phyloP scores from a whole-genome alignment of 2,888 invertebrate genomes.

The Gymnocheta viridis region DNA sequence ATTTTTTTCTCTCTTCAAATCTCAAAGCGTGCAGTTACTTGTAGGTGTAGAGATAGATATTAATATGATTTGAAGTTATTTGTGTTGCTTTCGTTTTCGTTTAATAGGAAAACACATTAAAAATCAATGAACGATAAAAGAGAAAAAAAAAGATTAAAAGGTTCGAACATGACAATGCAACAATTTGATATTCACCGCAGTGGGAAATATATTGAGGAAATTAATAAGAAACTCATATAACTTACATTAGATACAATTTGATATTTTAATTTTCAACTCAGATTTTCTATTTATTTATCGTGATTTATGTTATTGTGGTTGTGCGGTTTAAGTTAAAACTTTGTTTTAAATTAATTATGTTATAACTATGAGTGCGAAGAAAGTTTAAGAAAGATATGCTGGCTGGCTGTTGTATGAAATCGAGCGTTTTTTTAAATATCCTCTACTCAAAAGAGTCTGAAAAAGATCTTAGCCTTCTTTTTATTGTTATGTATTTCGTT shows the following conservation, averaged over 20 bases:
- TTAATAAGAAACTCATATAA: slow-evolving; percentile 46
- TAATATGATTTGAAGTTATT: slow-evolving; percentile 36
- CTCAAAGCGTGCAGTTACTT: slow-evolving; percentile 36
- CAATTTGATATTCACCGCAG: slow-evolving; percentile 29
- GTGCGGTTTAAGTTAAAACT: background rate
- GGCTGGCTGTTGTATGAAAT: too few species aligned
- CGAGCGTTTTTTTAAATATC: too few species aligned
- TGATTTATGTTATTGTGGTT: slow-evolving; percentile 15
- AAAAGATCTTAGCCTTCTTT: too few species aligned
- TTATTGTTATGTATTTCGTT: too few species aligned
- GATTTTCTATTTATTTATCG: background rate
- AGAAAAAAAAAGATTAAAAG: slow-evolving; percentile 31
- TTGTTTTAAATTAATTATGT: slow-evolving; percentile 1
- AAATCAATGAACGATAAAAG: background rate
- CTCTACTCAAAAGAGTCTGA: too few species aligned
- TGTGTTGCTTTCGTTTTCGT: slow-evolving; percentile 11
- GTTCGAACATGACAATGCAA: slow-evolving; percentile 55
- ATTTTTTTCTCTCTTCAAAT: slow-evolving; percentile 20
- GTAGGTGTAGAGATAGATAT: slow-evolving; percentile 60
- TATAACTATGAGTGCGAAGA: background rate
- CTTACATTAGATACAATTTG: slow-evolving; percentile 15
- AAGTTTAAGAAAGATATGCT: too few species aligned
- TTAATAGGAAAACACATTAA: slow-evolving; percentile 34
- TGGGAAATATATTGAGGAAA: slow-evolving; percentile 52
- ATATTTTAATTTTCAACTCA: slow-evolving; percentile 33